phyloP scores from a whole-genome alignment of 2,888 invertebrate genomes.

The Drosophila subsilvestris region DNA sequence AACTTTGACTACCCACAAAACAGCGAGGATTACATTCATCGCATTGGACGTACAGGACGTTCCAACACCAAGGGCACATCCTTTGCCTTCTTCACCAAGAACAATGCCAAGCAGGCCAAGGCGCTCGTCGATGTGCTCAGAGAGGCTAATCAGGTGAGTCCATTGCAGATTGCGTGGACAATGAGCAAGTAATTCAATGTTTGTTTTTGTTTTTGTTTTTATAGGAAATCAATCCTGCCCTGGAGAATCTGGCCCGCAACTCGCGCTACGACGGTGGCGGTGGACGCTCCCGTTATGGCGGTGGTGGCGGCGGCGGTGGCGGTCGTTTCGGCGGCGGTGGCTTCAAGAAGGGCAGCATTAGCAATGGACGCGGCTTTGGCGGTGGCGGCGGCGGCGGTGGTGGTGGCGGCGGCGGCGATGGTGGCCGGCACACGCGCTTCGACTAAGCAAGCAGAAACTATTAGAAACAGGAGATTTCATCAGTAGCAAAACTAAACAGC shows the following conservation, averaged over 20 bases:
- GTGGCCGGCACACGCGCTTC: slow-evolving; percentile 80
- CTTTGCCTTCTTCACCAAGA: slow-evolving; percentile 96
- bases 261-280: slow-evolving; percentile 86
- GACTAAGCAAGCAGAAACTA: slow-evolving; percentile 69
- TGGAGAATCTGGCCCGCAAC: slow-evolving; percentile 91
- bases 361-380: slow-evolving; percentile 70
- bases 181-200: no score
- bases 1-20: slow-evolving; percentile 98
- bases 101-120: slow-evolving; percentile 93
- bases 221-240: slow-evolving; percentile 93
- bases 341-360: slow-evolving; percentile 64
- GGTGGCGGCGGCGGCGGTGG: slow-evolving; percentile 64
- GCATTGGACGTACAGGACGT: slow-evolving; percentile 96
- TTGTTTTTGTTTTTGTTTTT: slow-evolving; percentile 44
- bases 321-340: slow-evolving; percentile 68
- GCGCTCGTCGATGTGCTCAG: slow-evolving; percentile 94
- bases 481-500: slow-evolving; percentile 73
- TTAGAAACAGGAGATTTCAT: slow-evolving; percentile 73
- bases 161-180: neutral
- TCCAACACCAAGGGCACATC: slow-evolving; percentile 95
- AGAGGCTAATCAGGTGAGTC: slow-evolving; percentile 93
- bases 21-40: slow-evolving; percentile 97
- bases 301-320: slow-evolving; percentile 77
- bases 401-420: slow-evolving; percentile 47
- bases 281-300: slow-evolving; percentile 80